Base-by-base conservation (phyloP, 2,888 invertebrate species). In the Oscheius onirici region DNA sequence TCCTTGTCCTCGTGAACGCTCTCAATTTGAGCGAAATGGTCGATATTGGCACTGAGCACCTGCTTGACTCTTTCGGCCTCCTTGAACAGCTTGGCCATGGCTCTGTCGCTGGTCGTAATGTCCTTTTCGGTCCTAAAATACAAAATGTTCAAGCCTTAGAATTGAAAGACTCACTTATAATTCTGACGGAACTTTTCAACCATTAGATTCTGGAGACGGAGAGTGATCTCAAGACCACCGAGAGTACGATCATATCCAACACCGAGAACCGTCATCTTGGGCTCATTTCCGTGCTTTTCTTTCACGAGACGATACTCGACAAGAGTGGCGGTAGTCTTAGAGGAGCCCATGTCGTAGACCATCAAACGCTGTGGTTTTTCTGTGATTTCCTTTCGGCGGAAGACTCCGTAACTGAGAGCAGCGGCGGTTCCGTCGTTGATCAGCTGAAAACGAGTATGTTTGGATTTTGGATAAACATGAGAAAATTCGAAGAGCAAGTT, bases 331-430 rank as follows among this genome's bases (percentile, higher is more conserved):
- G 94, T 93, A 0, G 97, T 97, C 73, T 94, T 94, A 6, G 93
- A 92, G 0, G 99, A 94, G 6, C 99, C 99, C 95, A 99, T 95
- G 88, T 99, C 99, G 88, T 95, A 99, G 90, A 99, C 95, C 90
- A 99, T 91, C 28, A 95, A 92, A 67, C 79, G 66, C 52, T 75
- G 76, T 40, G 75, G 71, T 28, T 78, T 77, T 22, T 79, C 80
- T 1, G 78, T 75, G 13, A 80, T 77, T 55, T 95, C 94, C 90
- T 96, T 93, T 3, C 93, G 91, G 79, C 94, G 90, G 88, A 95
- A 95, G 72, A 95, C 95, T 6, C 97, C 99, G 89, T 97, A 99
- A 89, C 97, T 97, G 69, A 99, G 91, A 2, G 95, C 97, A 65
- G 96, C 94, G 1, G 95, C 97, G 3, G 95, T 93, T 87, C 97